Evolutionary conservation across 64 coral and sea anemone genomes (phyloP).

Genomic region (Exaiptasia diaphana): DNA sequence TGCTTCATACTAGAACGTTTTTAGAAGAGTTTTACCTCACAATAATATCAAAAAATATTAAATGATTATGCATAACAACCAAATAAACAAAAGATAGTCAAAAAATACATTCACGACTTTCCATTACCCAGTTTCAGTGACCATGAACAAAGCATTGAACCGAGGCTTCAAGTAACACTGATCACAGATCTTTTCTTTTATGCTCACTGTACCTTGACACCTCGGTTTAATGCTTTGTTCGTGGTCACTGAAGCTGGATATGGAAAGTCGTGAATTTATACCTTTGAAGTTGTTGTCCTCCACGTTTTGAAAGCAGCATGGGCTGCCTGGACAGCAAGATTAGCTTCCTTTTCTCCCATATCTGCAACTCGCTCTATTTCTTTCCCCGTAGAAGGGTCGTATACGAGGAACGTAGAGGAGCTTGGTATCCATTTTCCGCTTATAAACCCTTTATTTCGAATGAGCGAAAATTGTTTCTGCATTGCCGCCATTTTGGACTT

Average conservation of each 20-base stretch:
- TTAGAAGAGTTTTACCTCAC: too few relatives aligned
- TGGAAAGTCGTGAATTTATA: not conserved
- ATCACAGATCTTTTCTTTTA: too few relatives aligned
- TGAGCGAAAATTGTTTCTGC: not conserved
- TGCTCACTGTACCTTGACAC: too few relatives aligned
- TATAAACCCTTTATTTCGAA: constrained; percentile 24
- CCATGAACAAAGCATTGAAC: too few relatives aligned
- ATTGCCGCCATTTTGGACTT: constrained; percentile 42
- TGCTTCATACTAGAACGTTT: too few relatives aligned
- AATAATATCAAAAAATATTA: too few relatives aligned
- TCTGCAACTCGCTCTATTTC: constrained; percentile 30
- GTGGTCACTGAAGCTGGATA: not conserved
- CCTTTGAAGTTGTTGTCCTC: constrained; percentile 37
- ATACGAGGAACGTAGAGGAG: constrained; percentile 2
- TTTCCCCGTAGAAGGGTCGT: constrained; percentile 26
- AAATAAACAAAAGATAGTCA: too few relatives aligned
- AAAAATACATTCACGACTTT: too few relatives aligned
- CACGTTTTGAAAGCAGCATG: constrained; percentile 23
- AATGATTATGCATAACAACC: too few relatives aligned
- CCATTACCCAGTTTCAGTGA: too few relatives aligned
- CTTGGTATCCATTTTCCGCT: constrained; percentile 20
- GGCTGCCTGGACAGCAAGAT: not conserved
- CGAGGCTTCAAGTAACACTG: too few relatives aligned
- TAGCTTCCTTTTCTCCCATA: constrained; percentile 12
- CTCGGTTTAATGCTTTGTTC: too few relatives aligned